These are phyloP conservation scores for Peromyscus maniculatus DNA, from an alignment of 2,113 vertebrate genomes.

Conservation along the genomic window DNA sequence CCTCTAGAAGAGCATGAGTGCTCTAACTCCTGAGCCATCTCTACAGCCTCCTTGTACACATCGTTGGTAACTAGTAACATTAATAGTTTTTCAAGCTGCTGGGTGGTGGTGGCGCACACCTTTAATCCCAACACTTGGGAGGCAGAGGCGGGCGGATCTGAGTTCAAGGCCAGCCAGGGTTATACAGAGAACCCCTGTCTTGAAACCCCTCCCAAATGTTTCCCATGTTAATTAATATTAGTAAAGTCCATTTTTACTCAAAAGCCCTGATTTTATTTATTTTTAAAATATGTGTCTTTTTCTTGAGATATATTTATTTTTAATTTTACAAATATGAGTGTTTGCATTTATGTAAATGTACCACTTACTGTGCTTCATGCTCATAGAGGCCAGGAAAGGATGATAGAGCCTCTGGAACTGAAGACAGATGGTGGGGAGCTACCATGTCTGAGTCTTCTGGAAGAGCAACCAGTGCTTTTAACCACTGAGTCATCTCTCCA, in stretches of 20 bases:
- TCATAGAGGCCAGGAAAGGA: not conserved
- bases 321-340: not conserved
- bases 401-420: not conserved
- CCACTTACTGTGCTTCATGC: not conserved
- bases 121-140: not conserved
- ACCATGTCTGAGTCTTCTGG: not conserved
- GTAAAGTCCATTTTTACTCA: constrained; percentile 27
- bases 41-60: not conserved
- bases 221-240: constrained; percentile 14
- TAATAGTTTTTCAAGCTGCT: not conserved
- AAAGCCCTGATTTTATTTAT: not conserved
- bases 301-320: not conserved
- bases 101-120: not conserved
- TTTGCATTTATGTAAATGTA: not conserved
- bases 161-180: not conserved
- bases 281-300: not conserved
- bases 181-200: not conserved
- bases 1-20: not conserved
- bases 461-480: not conserved
- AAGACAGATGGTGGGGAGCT: not conserved
- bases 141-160: not conserved
- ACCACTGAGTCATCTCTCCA: not conserved
- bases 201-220: not conserved
- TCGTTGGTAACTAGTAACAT: not conserved
- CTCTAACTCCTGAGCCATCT: not conserved